Evolutionary conservation across 2,797 vertebrate species (phyloP).

Genomic region (Eremophila alpestris): DNA sequence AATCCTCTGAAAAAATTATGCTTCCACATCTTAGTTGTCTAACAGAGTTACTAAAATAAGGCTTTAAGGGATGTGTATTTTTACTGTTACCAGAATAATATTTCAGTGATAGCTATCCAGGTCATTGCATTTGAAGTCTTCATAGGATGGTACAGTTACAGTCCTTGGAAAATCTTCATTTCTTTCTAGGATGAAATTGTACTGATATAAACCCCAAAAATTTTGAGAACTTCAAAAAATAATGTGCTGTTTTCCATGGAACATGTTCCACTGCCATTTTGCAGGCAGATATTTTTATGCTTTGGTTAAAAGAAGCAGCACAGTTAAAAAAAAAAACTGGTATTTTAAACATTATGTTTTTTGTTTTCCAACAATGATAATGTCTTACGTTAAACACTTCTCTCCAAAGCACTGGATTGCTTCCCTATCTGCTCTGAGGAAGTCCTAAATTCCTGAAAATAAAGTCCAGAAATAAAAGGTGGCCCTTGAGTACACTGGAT

Average conservation of each 20-base stretch:
- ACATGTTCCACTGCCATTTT: background rate
- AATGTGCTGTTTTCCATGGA: background rate
- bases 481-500: background rate
- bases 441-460: background rate
- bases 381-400: background rate
- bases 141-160: background rate
- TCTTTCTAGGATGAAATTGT: slow-evolving; percentile 32
- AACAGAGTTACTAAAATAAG: background rate
- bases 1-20: background rate
- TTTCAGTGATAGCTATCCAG: background rate
- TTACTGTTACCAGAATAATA: background rate
- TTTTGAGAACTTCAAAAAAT: background rate
- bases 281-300: background rate
- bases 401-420: background rate
- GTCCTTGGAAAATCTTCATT: slow-evolving; percentile 33
- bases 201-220: background rate
- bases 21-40: background rate
- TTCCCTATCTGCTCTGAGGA: background rate
- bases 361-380: background rate
- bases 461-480: background rate
- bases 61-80: background rate
- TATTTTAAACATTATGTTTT: background rate
- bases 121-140: slow-evolving; percentile 42
- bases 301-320: background rate
- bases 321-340: background rate